These are phyloP conservation scores for Ophioninae sp. DNA, from an alignment of 2,888 invertebrate species.

Conservation along the genomic window DNA sequence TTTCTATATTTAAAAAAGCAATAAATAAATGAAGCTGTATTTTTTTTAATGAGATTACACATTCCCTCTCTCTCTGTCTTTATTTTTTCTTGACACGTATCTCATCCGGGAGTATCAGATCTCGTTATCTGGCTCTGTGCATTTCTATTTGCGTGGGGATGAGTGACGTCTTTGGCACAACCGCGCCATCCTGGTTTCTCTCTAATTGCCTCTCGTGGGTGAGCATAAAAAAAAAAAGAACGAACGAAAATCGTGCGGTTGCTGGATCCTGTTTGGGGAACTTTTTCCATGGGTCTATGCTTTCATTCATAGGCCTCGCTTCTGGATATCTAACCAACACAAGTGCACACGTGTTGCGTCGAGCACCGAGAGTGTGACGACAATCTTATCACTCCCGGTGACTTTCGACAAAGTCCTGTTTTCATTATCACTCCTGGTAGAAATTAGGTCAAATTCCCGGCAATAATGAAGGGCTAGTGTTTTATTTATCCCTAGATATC, in stretches of 20 bases:
- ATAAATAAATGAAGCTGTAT: too few relatives aligned
- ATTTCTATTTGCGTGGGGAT: slow-evolving; percentile 35
- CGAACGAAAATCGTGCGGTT: slow-evolving; percentile 48
- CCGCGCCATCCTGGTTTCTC: slow-evolving; percentile 46
- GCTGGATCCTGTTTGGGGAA: slow-evolving; percentile 51
- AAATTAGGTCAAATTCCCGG: slow-evolving; percentile 33
- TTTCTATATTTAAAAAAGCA: too few relatives aligned
- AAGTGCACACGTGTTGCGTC: neutral
- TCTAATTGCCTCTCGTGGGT: slow-evolving; percentile 49
- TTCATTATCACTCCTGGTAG: slow-evolving; percentile 37
- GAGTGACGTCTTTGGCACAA: slow-evolving; percentile 32
- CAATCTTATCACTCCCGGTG: slow-evolving; percentile 52
- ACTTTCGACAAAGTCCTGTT: slow-evolving; percentile 23
- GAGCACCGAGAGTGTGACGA: slow-evolving; percentile 3
- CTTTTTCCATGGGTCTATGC: slow-evolving; percentile 17
- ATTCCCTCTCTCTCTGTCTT: neutral
- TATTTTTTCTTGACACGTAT: slow-evolving; percentile 16
- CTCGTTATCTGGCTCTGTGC: slow-evolving; percentile 37
- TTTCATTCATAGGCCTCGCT: slow-evolving; percentile 31
- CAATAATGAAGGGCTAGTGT: slow-evolving; percentile 20
- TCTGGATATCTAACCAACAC: neutral
- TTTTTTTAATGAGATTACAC: too few relatives aligned
- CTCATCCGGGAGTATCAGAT: slow-evolving; percentile 29
- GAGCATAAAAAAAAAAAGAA: slow-evolving; percentile 21
- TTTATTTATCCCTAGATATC: neutral